Base-by-base conservation (phyloP, 1,140 invertebrate genomes). In the Calycopis cecrops region DNA sequence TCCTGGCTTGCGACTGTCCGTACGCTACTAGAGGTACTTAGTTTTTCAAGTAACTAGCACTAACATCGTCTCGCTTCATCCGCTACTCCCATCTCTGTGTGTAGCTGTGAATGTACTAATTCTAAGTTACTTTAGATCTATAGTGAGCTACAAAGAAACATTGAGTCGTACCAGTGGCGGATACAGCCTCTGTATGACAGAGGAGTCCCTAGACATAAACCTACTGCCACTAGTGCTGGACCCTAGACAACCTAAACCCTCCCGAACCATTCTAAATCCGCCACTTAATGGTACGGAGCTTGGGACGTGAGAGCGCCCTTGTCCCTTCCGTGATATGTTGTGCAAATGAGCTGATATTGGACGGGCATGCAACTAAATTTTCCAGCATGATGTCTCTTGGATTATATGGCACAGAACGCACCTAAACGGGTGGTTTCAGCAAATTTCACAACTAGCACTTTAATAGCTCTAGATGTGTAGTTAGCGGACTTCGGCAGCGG, bases 271-370 rank as follows among this genome's bases (percentile, higher is more conserved):
- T 28, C 21, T 28, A 28, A 28, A 28, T 28, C 21, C 21, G 21
- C 12, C 28, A 50, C 35, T 50, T 11, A 17, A 35, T 35, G 28
- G 16, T 35, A n/a, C 34, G 16, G 12, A n/a, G 4, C 28, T 34
- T 49, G 1, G 7, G 28, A 9, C 37, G 9, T 14, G 14, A 44
- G 14, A 40, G 38, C 4, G 12, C 38, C 9, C 37, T 12, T n/a
- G 3, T 50, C 52, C 21, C 35, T 35, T 12, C n/a, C 21, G 28
- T 12, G 33, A 73, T n/a, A n/a, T n/a, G n/a, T 78, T 82, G 80
- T 84, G 79, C 54, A 75, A 79, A 79, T 80, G 71, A 84, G 78
- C 80, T 84, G 80, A 83, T 71, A 81, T 80, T 75, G 79, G 78
- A 80, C 83, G 79, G 81, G 75, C 82, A 82, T 72, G 68, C 78